Base-by-base conservation (phyloP, 2,113 vertebrate genomes). In the Ailuropoda melanoleuca region DNA sequence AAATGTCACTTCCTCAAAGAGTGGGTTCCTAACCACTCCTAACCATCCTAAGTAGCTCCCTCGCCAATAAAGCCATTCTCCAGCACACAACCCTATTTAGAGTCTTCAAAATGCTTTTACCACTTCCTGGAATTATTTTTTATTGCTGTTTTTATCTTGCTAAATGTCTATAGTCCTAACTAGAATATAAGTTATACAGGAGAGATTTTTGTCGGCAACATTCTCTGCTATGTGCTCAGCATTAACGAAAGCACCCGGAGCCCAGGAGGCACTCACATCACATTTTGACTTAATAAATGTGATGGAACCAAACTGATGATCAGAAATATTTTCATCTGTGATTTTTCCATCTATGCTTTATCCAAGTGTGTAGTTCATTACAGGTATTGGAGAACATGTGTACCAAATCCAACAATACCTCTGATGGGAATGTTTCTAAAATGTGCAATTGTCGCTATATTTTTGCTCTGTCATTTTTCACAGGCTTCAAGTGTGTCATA, bases 391-490 rank as follows among this genome's bases (percentile, higher is more conserved):
- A 88, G 75, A 43, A 72, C 53, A 15, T 62, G 10, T 31, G 23
- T 96, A 48, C 8, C 75, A 84, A 88, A 70, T 15, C 29, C 60
- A 81, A 66, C 34, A 55, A 75, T 46, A 93, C 37, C 39, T 66
- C 88, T 85, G 74, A 95, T 31, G 46, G 80, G 77, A 96, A 90
- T 58, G 37, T 92, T 97, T 92, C 80, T 94, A 88, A 96, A 97
- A 96, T 94, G 75, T 93, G 70, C 64, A 94, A 92, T 72, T 93
- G 90, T 60, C 88, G 64, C 81, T 90, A 1, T 94, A 95, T 95
- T 96, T 97, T 93, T 95, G 39, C n/a, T 92, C 93, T 93, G 64
- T 94, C 97, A 97, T 97, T 98, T 98, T 97, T 97, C 95, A 98
- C 75, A 95, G 50, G 58, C 93, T 97, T 97, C 84, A 94, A 97